Base-by-base conservation (phyloP, 2,797 vertebrate species). In the Malurus splendens region DNA sequence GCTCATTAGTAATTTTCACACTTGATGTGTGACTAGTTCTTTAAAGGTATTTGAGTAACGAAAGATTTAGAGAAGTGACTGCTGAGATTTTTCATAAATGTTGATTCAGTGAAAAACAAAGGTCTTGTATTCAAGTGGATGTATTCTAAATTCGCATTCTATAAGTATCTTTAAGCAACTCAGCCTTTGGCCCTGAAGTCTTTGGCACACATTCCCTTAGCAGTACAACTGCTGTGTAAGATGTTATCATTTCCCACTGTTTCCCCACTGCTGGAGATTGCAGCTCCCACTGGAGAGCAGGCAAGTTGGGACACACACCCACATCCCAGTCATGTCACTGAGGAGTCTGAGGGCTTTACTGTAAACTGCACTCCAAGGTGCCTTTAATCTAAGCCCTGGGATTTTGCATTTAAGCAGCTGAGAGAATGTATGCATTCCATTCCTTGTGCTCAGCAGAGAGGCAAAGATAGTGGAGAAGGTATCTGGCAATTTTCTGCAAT, bases 251-350 rank as follows among this genome's bases (percentile, higher is more conserved):
- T 50, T 78, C 78, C 66, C 71, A 23, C 44, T 42, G 30, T 75
- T 92, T 90, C 61, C 65, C 66, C 73, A 62, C 54, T 64, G 20
- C 3, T 87, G 65, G 73, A 87, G 68, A 48, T 27, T 82, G 73
- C 61, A 61, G 61, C 36, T 90, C 18, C 57, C 27, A 8, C 39
- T 65, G 82, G 36, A 72, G 70, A 93, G 33, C 62, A 51, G 82
- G 62, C 90, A 89, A 75, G 92, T 38, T 94, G 76, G 71, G 85
- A 56, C 55, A 86, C 61, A 85, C 70, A 45, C 73, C 59, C 82
- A 36, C 51, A 28, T 65, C 66, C 78, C 85, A 56, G 51, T 68
- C 70, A 27, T 39, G 55, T 56, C 76, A 92, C 65, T 55, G 55
- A 77, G 44, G 39, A 89, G 47, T 89, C 55, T 85, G 66, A 94